phyloP scores from a whole-genome alignment of 2,113 vertebrate species.

The Scomber colias region DNA sequence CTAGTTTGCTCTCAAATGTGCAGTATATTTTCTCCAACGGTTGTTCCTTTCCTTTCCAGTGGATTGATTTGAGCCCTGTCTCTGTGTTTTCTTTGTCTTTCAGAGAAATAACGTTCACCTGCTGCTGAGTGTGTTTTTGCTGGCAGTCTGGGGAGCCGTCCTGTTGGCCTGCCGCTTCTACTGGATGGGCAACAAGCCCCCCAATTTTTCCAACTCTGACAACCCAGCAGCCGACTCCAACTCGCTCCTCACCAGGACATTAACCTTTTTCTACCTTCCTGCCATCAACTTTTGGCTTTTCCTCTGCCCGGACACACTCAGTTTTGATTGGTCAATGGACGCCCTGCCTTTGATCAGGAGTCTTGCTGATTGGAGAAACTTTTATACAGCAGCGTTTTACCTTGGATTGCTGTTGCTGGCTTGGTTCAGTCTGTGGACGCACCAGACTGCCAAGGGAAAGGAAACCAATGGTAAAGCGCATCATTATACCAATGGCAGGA shows the following conservation, averaged over 20 bases:
- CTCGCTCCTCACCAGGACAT: conserved; percentile 87
- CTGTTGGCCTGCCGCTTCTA: conserved; percentile 93
- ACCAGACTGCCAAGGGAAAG: conserved; percentile 69
- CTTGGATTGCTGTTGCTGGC: conserved; percentile 87
- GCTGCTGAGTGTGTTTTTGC: conserved; percentile 89
- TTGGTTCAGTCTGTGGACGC: conserved; percentile 87
- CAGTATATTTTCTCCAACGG: background rate
- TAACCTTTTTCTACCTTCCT: conserved; percentile 96
- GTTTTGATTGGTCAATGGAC: conserved; percentile 99
- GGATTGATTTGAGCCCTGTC: conserved; percentile 27
- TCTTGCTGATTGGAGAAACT: conserved; percentile 92
- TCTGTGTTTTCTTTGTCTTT: conserved; percentile 70
- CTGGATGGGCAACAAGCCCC: conserved; percentile 99
- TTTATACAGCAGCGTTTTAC: conserved; percentile 92
- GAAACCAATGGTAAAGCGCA: conserved; percentile 89
- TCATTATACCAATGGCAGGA: conserved; percentile 88
- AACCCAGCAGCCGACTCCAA: conserved; percentile 96
- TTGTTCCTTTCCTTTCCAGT: background rate
- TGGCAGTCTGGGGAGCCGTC: conserved; percentile 90
- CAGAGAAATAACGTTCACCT: conserved; percentile 92
- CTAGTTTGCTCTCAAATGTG: conserved; percentile 1
- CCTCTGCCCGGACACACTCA: conserved; percentile 95
- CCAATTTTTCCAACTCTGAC: conserved; percentile 99
- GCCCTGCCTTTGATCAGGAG: conserved; percentile 93
- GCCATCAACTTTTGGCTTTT: conserved; percentile 95